A percentile compares a stretch with the other conserved stretches of the same genome.
phyloP scores from a whole-genome alignment of 2,113 vertebrate genomes.

The Corydoras sp. region DNA sequence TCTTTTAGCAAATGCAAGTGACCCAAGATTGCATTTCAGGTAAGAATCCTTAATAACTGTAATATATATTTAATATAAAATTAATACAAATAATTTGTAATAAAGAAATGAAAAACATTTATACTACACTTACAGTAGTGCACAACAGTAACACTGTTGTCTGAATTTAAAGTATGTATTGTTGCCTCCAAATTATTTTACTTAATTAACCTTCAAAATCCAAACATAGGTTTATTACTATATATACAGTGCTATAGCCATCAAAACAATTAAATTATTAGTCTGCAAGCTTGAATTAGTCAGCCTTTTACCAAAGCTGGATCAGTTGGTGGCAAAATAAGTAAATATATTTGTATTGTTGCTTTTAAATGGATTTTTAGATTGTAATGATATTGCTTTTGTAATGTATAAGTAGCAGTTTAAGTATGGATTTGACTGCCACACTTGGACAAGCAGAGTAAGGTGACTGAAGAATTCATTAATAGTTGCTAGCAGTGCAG shows the following conservation, averaged over 20 bases:
- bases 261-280: background rate
- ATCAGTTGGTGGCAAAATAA: slow-evolving; percentile 31
- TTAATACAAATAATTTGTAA: too few species aligned
- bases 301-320: slow-evolving; percentile 17
- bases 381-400: background rate
- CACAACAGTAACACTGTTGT: too few species aligned
- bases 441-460: slow-evolving; percentile 14
- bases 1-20: slow-evolving; percentile 66
- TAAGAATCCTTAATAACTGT: background rate
- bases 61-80: too few species aligned
- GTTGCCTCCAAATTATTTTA: too few species aligned
- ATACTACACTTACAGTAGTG: too few species aligned
- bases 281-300: slow-evolving; percentile 7
- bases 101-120: too few species aligned
- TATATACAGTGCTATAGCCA: background rate
- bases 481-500: slow-evolving; percentile 25
- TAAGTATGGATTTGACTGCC: slow-evolving; percentile 9
- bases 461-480: slow-evolving; percentile 31
- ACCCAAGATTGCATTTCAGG: slow-evolving; percentile 49
- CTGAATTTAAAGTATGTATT: too few species aligned
- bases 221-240: background rate
- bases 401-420: slow-evolving; percentile 39
- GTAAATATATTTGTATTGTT: slow-evolving; percentile 23
- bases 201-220: too few species aligned
- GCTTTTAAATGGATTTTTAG: slow-evolving; percentile 13